Percentiles rank a stretch among this genome's conserved stretches.
Evolutionary conservation across 1,140 invertebrate genomes (phyloP).

Genomic region (Armadillidium nasatum): DNA sequence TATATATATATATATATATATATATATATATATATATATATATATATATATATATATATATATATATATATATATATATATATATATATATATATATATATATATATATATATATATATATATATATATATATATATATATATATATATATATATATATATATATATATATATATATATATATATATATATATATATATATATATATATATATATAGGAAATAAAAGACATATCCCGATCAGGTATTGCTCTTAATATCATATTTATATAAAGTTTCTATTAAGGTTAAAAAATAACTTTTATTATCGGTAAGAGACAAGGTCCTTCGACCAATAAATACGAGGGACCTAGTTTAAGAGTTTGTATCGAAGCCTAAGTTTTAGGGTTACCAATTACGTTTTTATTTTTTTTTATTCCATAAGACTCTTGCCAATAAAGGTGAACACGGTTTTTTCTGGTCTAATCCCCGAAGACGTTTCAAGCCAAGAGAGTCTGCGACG

Average conservation of each 20-base stretch:
- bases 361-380: background rate
- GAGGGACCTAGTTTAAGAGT: background rate
- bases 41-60: no score
- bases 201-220: background rate
- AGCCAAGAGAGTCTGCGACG: background rate
- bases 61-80: no score
- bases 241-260: slow-evolving; percentile 1
- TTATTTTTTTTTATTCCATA: background rate
- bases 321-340: slow-evolving; percentile 4
- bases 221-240: background rate
- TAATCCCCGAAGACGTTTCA: slow-evolving; percentile 7
- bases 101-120: no score
- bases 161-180: no score
- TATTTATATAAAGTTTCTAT: slow-evolving; percentile 14
- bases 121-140: no score
- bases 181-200: no score
- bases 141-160: no score
- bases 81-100: no score
- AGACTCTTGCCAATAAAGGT: background rate
- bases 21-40: no score
- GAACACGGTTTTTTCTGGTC: background rate
- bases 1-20: no score
- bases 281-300: background rate
- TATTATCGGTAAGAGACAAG: slow-evolving; percentile 10
- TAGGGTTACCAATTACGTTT: background rate